Base-by-base conservation (phyloP, 2,797 vertebrate species). In the Sebastolobus altivelis region DNA sequence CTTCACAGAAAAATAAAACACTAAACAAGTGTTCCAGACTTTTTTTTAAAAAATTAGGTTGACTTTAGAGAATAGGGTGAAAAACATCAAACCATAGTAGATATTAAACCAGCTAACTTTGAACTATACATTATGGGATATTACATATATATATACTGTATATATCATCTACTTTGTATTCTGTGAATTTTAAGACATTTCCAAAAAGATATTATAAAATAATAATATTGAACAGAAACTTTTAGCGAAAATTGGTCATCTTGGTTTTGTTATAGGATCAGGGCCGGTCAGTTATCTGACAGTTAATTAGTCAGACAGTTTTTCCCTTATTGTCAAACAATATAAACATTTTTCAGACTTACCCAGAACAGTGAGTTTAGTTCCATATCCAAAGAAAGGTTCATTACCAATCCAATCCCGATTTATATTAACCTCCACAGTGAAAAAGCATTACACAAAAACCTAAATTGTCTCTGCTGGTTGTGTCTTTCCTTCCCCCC, bases 401-500 rank as follows among this genome's bases (percentile, higher is more conserved):
- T 0, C 38, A 40, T 13, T 0, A 40, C 0, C 1, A 35, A 6
- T 2, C 40, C 40, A 14, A 6, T 14, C 40, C 5, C n/a, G n/a
- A n/a, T n/a, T n/a, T n/a, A 0, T 0, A 43, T 6, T 6, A 2
- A 43, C 0, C 1, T 1, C 92, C 97, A 97, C 97, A 88, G 95
- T 82, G 94, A 90, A 96, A 96, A 82, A 96, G 1, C 65, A 78
- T 94, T 70, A 8, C 92, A 97, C 97, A 97, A 97, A 97, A 97
- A 97, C 93, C 79, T 60, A 52, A 0, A 84, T 73, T 46, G 63
- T 61, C 27, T 74, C 38, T 13, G 20, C 70, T 68, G 12, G 55
- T 65, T 18, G 8, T 38, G 40, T 35, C 58, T 65, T 7, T 38
- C 72, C 59, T 75, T 68, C n/a, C 86, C 85, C 90, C 84, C 61